Conservation (phyloP, 1,140 invertebrate genomes). For the Drosophila bocki region DNA sequence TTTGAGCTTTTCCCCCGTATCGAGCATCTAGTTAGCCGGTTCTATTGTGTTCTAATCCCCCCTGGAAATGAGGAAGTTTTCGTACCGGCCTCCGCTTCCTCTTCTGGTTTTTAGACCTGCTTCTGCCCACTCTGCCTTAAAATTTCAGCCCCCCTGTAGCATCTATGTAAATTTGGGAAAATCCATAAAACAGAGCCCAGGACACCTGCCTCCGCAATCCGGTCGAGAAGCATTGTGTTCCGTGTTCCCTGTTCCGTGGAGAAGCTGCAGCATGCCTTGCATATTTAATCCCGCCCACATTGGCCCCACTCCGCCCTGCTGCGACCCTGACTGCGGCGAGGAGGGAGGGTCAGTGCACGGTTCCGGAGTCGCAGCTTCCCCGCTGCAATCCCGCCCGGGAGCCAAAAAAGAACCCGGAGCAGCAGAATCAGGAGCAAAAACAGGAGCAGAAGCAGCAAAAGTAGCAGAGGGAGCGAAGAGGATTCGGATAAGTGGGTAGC, state of each 20-base stretch:
- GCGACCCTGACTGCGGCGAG: constrained; percentile 53
- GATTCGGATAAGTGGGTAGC: background rate
- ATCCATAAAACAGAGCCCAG: constrained; percentile 37
- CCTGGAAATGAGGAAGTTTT: constrained; percentile 11
- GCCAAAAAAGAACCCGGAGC: constrained; percentile 6
- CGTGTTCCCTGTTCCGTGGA: background rate
- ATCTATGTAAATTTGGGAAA: constrained; percentile 31
- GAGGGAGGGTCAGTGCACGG: constrained; percentile 28
- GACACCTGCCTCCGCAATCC: constrained; percentile 28
- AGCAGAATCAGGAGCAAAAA: background rate
- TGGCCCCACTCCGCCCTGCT: constrained; percentile 64
- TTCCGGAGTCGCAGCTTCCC: constrained; percentile 29
- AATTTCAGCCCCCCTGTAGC: background rate
- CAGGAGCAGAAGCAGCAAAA: constrained; percentile 2
- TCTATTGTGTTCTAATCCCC: constrained; percentile 16
- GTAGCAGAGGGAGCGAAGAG: background rate
- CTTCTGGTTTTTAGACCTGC: too few species aligned
- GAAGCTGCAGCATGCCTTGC: constrained; percentile 48
- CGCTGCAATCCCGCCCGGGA: constrained; percentile 16
- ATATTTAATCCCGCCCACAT: constrained; percentile 72
- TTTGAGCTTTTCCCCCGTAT: constrained; percentile 6
- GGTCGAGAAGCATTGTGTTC: background rate
- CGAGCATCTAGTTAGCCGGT: constrained; percentile 37
- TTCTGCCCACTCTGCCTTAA: background rate
- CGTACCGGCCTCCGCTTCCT: background rate